phyloP scores from a whole-genome alignment of 2,888 invertebrate species.

The Anaspis maculata region DNA sequence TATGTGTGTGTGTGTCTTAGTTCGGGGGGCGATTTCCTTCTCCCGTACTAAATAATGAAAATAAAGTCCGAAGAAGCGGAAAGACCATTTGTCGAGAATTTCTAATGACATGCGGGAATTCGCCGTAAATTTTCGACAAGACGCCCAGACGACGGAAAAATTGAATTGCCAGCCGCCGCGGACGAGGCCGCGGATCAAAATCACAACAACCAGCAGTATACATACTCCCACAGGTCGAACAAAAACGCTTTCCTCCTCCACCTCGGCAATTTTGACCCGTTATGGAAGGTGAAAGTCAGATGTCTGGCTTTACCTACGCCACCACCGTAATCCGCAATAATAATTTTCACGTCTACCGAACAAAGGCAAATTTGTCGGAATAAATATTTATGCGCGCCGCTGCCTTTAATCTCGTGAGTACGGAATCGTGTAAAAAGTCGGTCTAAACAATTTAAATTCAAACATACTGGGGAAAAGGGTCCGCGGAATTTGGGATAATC shows the following conservation, averaged over 20 bases:
- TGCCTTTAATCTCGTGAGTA: slow-evolving; percentile 9
- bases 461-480: slow-evolving; percentile 27
- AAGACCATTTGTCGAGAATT: slow-evolving; percentile 30
- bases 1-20: no score
- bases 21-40: slow-evolving; percentile 22
- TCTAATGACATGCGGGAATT: slow-evolving; percentile 23
- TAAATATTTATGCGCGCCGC: slow-evolving; percentile 10
- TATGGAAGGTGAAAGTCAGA: no score
- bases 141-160: slow-evolving; percentile 7
- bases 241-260: no score
- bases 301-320: no score
- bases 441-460: slow-evolving; percentile 28
- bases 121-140: no score
- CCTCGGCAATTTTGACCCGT: no score
- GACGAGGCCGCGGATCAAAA: slow-evolving; percentile 7
- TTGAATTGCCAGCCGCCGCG: slow-evolving; percentile 2
- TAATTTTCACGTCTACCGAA: no score
- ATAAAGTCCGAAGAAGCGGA: slow-evolving; percentile 26
- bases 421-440: slow-evolving; percentile 14
- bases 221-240: no score
- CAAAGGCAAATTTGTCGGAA: no score
- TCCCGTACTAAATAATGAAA: slow-evolving; percentile 30
- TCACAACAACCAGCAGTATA: slow-evolving; percentile 1
- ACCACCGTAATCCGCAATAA: no score
- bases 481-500: slow-evolving; percentile 31